A percentile compares a stretch with the other conserved stretches of the same genome.
Conservation (phyloP, 2,113 vertebrate genomes). For the Rhea pennata region DNA sequence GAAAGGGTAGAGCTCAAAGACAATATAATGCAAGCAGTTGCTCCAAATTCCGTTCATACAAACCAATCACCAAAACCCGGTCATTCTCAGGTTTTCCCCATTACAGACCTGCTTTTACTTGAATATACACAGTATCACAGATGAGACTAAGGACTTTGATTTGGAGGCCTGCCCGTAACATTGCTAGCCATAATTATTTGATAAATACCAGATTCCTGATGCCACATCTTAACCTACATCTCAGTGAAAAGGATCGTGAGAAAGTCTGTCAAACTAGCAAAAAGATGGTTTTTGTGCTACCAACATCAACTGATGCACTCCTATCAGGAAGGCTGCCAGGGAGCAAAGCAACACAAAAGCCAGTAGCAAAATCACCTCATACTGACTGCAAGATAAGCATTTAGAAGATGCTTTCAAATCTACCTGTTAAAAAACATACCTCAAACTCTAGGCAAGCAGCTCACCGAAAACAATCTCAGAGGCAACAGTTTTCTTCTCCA, state of each 20-base stretch:
- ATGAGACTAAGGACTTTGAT: no score
- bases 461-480: background rate
- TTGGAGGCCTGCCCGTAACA: fast-evolving
- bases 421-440: background rate
- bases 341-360: background rate
- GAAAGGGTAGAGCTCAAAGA: background rate
- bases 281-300: fast-evolving
- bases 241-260: background rate
- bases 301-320: background rate
- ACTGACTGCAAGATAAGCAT: background rate
- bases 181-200: fast-evolving
- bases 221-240: fast-evolving
- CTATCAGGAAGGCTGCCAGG: background rate
- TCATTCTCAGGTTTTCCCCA: background rate
- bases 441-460: background rate
- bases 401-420: background rate
- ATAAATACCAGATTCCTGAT: background rate
- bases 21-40: fast-evolving
- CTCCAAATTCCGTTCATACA: background rate
- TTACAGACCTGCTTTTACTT: background rate
- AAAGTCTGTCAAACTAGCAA: no score
- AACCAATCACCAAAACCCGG: fast-evolving
- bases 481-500: fast-evolving
- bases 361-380: background rate
- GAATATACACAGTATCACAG: fast-evolving